Conservation (phyloP, 2,797 vertebrate genomes). For the Rhinella marina region DNA sequence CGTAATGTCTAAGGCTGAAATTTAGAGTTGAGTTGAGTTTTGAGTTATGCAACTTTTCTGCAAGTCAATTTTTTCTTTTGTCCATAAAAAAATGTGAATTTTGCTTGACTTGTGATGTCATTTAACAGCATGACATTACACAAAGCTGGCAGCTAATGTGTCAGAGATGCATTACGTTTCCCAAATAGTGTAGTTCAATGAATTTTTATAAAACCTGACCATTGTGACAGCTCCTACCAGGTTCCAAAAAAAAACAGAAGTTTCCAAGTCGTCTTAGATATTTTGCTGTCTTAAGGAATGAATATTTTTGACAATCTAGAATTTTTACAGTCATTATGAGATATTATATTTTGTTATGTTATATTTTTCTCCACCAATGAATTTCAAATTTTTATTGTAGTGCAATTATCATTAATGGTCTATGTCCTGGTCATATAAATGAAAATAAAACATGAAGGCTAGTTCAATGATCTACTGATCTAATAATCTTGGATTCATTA, state of each 20-base stretch:
- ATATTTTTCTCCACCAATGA: background rate
- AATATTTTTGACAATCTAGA: background rate
- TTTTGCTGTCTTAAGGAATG: background rate
- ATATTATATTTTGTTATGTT: no score
- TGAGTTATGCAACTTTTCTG: background rate
- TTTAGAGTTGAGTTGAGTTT: no score
- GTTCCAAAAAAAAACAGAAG: background rate
- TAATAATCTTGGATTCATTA: background rate
- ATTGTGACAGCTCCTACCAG: background rate
- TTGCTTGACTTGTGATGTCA: background rate
- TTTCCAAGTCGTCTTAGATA: background rate
- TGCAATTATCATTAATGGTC: background rate
- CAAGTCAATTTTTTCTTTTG: background rate
- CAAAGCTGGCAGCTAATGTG: background rate
- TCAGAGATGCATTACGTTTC: background rate
- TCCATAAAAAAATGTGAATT: background rate
- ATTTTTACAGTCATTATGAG: background rate
- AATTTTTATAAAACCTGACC: background rate
- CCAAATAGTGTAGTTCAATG: background rate
- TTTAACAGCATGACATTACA: background rate
- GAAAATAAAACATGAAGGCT: background rate
- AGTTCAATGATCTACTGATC: background rate
- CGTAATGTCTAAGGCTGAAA: background rate
- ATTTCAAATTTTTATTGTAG: background rate
- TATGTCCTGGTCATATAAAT: background rate